Base-by-base conservation (phyloP, 1,140 invertebrate species). In the Daktulosphaira vitifoliae region DNA sequence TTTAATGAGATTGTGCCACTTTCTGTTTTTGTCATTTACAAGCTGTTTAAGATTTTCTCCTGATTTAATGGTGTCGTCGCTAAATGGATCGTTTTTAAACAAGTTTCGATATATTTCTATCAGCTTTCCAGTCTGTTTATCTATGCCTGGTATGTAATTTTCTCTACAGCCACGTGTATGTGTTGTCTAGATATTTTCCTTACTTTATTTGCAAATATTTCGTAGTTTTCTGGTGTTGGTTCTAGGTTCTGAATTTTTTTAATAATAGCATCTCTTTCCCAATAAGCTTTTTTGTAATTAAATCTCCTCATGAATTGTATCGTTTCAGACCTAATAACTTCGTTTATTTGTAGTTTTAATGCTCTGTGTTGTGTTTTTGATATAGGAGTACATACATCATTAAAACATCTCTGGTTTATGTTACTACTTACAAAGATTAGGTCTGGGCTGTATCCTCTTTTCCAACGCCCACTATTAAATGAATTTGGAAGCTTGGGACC, bases 241-340 rank as follows among this genome's bases (percentile, higher is more conserved):
- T 49, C 33, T 23, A 53, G 13, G 22, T 25, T 37, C 37, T 18
- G 13, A 23, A 65, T 65, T 50, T 49, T 23, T 38, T 51, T 22
- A 39, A 53, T 49, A 3, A 65, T 23, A 15, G 18, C 44, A 20
- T 52, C 29, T 1, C 44, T 18, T 25, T 51, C 37, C 48, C 49
- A 65, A 13, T 65, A 53, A 38, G 65, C 65, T 53, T 51, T 50
- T 42, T 65, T 65, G 33, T 50, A 65, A 42, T 65, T 65, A 37
- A 65, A 53, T 33, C 29, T 29, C 29, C 49, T 65, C 16, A 16
- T 29, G 49, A 65, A 65, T 20, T 46, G 64, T 5, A 51, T 16
- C 7, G 22, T 20, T 15, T 65, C 49, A 51, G 29, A 16, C 48
- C 33, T 42, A 20, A 52, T 51, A 15, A 52, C 48, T 33, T 46